Conservation (phyloP, 2,888 invertebrate genomes). For the Callosobruchus maculatus region DNA sequence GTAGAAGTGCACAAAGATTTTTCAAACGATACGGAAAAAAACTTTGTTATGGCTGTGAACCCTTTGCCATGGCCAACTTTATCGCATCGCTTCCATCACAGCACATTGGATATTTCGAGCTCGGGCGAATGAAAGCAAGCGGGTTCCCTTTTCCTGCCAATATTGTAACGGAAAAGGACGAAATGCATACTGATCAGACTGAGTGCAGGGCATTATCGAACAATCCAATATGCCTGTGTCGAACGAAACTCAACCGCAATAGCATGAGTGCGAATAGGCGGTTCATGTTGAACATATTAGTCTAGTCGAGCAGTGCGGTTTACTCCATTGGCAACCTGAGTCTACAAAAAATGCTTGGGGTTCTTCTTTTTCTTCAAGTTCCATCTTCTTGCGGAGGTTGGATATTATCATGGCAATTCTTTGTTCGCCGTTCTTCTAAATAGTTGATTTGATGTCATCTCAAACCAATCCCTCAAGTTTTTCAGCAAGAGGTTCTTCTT, state of each 20-base stretch:
- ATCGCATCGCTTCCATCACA: background rate
- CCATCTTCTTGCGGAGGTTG: too few species aligned
- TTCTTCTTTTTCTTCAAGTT: too few species aligned
- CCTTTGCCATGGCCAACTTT: background rate
- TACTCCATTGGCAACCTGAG: too few species aligned
- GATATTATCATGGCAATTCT: too few species aligned
- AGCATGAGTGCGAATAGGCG: background rate
- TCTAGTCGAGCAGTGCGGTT: background rate
- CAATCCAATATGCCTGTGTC: background rate
- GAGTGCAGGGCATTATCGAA: background rate
- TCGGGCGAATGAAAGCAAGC: background rate
- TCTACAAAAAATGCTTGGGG: too few species aligned
- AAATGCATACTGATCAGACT: background rate
- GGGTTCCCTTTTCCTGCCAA: background rate
- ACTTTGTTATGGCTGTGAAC: background rate
- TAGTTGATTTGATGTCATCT: too few species aligned
- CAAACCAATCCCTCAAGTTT: too few species aligned
- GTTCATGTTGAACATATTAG: background rate
- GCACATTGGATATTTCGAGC: background rate
- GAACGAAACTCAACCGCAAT: background rate
- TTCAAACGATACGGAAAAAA: background rate
- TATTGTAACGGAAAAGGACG: background rate
- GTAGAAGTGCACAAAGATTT: background rate
- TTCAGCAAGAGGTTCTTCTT: too few species aligned
- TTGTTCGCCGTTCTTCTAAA: too few species aligned